A percentile compares a stretch with the other conserved stretches of the same genome.
These are phyloP conservation scores for Blera fallax DNA, from an alignment of 2,888 invertebrate species.

Conservation along the genomic window DNA sequence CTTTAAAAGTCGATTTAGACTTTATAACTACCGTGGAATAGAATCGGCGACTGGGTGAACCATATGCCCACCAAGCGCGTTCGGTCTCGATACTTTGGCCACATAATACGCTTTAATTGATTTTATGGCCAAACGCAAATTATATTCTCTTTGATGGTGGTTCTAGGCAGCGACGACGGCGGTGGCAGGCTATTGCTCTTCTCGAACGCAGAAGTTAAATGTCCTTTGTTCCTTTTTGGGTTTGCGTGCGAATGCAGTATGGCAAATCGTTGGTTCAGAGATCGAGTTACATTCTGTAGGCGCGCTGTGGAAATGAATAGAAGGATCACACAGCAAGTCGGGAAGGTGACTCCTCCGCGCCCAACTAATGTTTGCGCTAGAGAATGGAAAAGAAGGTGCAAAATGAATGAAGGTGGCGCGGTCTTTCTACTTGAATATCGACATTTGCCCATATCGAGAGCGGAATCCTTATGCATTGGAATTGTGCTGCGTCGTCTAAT, in stretches of 20 bases:
- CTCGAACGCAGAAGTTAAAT: slow-evolving; percentile 15
- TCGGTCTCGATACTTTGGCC: slow-evolving; percentile 17
- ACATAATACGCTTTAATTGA: slow-evolving; percentile 71
- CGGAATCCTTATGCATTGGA: slow-evolving; percentile 6
- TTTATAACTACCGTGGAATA: slow-evolving; percentile 71
- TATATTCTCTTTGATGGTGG: slow-evolving; percentile 62
- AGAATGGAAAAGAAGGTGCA: slow-evolving; percentile 23
- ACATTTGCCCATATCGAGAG: slow-evolving; percentile 62
- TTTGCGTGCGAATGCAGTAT: slow-evolving; percentile 20
- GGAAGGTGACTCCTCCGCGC: slow-evolving; percentile 29
- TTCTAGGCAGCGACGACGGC: background rate
- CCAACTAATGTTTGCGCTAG: background rate
- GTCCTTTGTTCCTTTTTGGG: slow-evolving; percentile 54
- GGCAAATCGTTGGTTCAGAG: slow-evolving; percentile 45
- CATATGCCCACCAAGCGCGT: slow-evolving; percentile 44
- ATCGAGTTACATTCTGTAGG: slow-evolving; percentile 40
- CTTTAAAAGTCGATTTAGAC: slow-evolving; percentile 70
- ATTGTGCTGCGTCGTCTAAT: slow-evolving; percentile 12
- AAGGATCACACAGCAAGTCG: slow-evolving; percentile 45
- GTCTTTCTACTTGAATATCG: slow-evolving; percentile 20
- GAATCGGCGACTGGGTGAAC: slow-evolving; percentile 39
- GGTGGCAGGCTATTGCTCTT: background rate
- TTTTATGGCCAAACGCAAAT: slow-evolving; percentile 70
- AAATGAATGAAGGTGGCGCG: slow-evolving; percentile 17
- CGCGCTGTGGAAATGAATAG: slow-evolving; percentile 17